Evolutionary conservation across 2,797 vertebrate species (phyloP).

Genomic region (Dendrocincla tyrannina): DNA sequence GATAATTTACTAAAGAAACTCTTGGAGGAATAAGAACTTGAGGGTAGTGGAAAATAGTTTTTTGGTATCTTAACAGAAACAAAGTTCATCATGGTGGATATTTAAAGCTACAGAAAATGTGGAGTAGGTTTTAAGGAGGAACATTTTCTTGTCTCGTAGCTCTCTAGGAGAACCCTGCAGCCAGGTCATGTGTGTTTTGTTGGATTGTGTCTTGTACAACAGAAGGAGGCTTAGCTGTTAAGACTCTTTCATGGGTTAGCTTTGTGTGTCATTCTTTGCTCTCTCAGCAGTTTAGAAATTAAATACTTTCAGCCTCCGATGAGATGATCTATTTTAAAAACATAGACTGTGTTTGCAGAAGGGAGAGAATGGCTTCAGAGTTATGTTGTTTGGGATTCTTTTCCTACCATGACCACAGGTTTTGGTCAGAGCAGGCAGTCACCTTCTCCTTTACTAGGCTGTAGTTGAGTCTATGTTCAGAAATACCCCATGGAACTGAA

Average conservation of each 20-base stretch:
- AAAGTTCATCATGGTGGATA: background rate
- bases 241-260: slow-evolving; percentile 20
- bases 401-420: background rate
- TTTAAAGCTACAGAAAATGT: background rate
- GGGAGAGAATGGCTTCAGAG: background rate
- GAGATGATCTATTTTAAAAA: slow-evolving; percentile 49
- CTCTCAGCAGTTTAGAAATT: slow-evolving; percentile 42
- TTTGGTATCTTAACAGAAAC: background rate
- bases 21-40: background rate
- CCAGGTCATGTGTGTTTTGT: background rate
- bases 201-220: background rate
- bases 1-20: background rate
- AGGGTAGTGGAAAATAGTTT: background rate
- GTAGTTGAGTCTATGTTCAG: background rate
- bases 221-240: slow-evolving; percentile 45
- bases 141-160: background rate
- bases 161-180: background rate
- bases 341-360: background rate
- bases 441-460: background rate
- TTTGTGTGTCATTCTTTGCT: slow-evolving; percentile 5
- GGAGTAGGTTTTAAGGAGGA: background rate
- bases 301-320: background rate
- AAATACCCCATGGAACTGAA: background rate
- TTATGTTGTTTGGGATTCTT: background rate
- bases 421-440: background rate